A percentile compares a stretch with the other conserved stretches of the same genome.
These are phyloP conservation scores for Gryllus bimaculatus DNA, from an alignment of 1,140 invertebrate species.

Conservation along the genomic window DNA sequence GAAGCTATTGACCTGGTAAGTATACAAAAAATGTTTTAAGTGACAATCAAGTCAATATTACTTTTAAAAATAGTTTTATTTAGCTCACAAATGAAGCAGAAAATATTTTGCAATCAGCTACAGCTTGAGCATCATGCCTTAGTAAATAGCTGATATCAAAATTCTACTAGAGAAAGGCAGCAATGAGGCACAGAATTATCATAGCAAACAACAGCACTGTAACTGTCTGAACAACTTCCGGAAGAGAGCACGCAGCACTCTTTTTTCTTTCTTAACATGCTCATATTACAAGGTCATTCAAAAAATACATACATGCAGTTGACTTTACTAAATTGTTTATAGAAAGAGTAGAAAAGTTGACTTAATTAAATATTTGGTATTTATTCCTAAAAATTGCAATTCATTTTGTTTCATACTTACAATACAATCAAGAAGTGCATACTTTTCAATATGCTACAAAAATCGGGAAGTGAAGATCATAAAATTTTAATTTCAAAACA, in stretches of 20 bases:
- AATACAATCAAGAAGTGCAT: no score
- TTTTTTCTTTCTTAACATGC: neutral
- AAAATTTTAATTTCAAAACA: no score
- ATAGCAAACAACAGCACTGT: neutral
- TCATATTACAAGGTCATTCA: no score
- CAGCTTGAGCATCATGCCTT: neutral
- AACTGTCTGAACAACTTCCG: neutral
- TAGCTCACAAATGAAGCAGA: neutral
- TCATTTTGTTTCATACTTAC: no score
- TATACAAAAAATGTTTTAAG: neutral
- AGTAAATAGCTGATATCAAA: neutral
- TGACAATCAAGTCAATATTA: neutral
- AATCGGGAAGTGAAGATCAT: no score
- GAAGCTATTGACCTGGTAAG: neutral
- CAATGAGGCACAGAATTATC: neutral
- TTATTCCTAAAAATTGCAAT: no score
- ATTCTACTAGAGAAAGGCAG: neutral
- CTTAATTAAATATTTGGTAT: no score
- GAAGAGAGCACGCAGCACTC: neutral
- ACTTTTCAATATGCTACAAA: no score
- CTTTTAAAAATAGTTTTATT: conserved; percentile 6
- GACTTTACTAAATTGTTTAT: no score
- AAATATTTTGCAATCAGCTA: neutral
- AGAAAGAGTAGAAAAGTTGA: no score
- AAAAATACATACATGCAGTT: no score